A percentile compares a stretch with the other conserved stretches of the same genome.
Conservation (phyloP, 2,113 vertebrate genomes). For the Burhinus bistriatus region DNA sequence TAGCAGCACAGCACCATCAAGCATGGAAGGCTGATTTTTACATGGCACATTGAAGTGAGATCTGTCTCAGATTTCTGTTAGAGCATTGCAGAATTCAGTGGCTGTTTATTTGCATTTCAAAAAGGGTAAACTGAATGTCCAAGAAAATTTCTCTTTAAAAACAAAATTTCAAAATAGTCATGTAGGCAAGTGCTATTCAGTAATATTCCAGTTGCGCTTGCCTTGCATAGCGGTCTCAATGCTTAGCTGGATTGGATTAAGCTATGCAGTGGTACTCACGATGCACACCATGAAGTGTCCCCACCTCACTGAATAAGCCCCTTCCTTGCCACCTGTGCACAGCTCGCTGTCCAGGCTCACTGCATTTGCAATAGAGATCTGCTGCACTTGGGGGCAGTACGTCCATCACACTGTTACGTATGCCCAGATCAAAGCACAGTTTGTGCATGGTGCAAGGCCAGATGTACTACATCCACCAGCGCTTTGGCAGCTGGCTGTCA, state of each 20-base stretch:
- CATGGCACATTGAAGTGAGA: not conserved
- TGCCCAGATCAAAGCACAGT: fast-evolving
- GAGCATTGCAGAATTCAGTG: not conserved
- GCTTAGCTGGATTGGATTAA: not conserved
- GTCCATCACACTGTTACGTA: not conserved
- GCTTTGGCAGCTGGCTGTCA: not conserved
- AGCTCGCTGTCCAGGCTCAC: not conserved
- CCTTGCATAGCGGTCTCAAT: not conserved
- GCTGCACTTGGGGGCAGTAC: not conserved
- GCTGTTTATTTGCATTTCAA: not conserved
- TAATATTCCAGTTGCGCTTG: not conserved
- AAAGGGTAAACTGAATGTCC: not conserved
- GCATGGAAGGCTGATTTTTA: not conserved
- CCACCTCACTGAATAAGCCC: not conserved
- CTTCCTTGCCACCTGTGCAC: not conserved
- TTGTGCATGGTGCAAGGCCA: not conserved
- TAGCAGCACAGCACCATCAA: not conserved
- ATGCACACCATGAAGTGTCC: not conserved
- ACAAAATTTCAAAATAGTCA: not conserved
- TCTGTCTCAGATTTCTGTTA: not conserved
- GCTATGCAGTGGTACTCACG: not conserved
- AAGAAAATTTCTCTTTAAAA: not conserved
- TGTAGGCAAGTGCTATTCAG: not conserved
- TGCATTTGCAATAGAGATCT: not conserved
- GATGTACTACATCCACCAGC: fast-evolving